phyloP scores from a whole-genome alignment of 2,888 invertebrate genomes.

The Mythimna albipuncta region DNA sequence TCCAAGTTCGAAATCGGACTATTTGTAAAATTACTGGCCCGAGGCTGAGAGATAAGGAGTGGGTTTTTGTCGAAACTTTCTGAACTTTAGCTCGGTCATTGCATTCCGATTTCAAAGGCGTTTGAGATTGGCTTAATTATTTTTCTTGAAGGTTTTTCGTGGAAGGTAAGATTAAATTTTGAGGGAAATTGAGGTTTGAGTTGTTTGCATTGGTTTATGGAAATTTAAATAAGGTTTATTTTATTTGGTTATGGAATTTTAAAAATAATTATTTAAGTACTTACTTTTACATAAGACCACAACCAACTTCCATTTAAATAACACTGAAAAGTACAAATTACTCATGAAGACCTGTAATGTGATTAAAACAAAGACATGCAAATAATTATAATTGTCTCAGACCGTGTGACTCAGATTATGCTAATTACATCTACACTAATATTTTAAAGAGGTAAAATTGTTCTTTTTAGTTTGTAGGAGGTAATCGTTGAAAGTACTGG shows the following conservation, averaged over 20 bases:
- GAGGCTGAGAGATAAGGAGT: constrained; percentile 42
- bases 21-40: constrained; percentile 58
- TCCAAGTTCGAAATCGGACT: constrained; percentile 53
- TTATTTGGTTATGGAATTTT: not conserved
- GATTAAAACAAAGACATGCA: constrained; percentile 28
- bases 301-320: too few species aligned
- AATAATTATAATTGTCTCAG: constrained; percentile 22
- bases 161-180: not conserved
- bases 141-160: constrained; percentile 33
- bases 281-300: not conserved
- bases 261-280: not conserved
- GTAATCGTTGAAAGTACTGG: too few species aligned
- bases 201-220: not conserved
- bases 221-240: not conserved
- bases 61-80: constrained; percentile 45
- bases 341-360: constrained; percentile 16
- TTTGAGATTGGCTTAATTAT: constrained; percentile 47
- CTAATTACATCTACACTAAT: constrained; percentile 3
- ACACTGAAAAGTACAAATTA: not conserved
- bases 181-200: not conserved
- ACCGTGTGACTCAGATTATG: constrained; percentile 22
- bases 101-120: constrained; percentile 47
- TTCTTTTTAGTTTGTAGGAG: too few species aligned
- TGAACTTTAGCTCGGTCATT: constrained; percentile 37
- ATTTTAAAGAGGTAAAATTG: too few species aligned